Conservation (phyloP, 1,140 invertebrate genomes). For the Atta cephalotes region DNA sequence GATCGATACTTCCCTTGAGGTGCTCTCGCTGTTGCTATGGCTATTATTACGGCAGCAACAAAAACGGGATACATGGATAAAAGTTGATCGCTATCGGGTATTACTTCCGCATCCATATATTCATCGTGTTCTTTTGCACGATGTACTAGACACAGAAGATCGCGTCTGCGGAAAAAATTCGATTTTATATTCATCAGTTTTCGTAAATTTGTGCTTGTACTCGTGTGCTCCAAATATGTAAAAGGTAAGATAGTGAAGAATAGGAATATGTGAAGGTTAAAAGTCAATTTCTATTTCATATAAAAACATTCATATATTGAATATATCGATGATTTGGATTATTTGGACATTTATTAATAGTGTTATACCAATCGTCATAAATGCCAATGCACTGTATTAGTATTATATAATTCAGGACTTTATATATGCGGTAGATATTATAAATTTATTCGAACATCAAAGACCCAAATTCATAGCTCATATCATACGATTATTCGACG, state of each 20-base stretch:
- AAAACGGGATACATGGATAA: slow-evolving; percentile 61
- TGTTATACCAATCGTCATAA: not conserved
- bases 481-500: not conserved
- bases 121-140: slow-evolving; percentile 59
- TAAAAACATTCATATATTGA: not conserved
- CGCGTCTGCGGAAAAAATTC: slow-evolving; percentile 23
- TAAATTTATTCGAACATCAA: slow-evolving; percentile 20
- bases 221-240: not conserved
- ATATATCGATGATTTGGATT: not conserved
- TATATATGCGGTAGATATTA: not conserved
- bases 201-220: slow-evolving; percentile 22
- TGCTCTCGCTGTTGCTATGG: slow-evolving; percentile 58
- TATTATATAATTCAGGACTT: slow-evolving; percentile 29
- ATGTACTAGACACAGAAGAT: slow-evolving; percentile 49
- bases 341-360: slow-evolving; percentile 12
- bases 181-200: slow-evolving; percentile 54
- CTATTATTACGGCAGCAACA: slow-evolving; percentile 59
- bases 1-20: slow-evolving; percentile 62
- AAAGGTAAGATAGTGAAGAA: not conserved
- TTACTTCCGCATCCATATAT: slow-evolving; percentile 66
- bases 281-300: not conserved
- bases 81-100: slow-evolving; percentile 64
- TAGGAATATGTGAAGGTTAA: not conserved
- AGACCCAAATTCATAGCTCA: slow-evolving; percentile 1
- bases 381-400: not conserved